These are phyloP conservation scores for Bubo scandiacus DNA, from an alignment of 2,113 vertebrate genomes.

Conservation along the genomic window DNA sequence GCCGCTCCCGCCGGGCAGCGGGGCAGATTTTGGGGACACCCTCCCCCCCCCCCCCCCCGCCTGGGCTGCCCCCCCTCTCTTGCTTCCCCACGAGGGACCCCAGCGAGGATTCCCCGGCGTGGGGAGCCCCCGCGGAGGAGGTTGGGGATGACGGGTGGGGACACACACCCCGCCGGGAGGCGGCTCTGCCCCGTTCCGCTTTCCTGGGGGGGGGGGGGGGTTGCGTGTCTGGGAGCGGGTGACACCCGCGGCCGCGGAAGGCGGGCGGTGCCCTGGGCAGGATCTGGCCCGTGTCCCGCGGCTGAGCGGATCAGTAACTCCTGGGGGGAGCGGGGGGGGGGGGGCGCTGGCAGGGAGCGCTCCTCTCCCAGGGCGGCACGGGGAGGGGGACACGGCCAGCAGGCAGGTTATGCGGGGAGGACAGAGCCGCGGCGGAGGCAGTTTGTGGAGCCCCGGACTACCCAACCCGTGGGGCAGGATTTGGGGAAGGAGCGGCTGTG, in stretches of 20 bases:
- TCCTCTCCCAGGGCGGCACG: not conserved
- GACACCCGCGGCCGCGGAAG: too few species aligned
- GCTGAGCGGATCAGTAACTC: not conserved
- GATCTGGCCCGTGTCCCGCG: not conserved
- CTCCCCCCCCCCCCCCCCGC: not conserved
- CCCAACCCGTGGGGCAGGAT: not conserved
- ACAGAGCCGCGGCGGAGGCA: fast-evolving
- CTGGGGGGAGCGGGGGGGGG: too few species aligned
- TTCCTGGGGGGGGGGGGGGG: not conserved
- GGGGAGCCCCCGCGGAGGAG: not conserved
- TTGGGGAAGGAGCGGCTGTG: not conserved
- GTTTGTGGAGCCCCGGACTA: not conserved
- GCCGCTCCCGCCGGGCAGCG: not conserved
- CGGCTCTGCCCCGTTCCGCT: not conserved
- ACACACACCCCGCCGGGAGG: too few species aligned
- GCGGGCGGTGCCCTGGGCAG: not conserved
- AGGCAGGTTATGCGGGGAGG: not conserved
- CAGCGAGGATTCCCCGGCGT: not conserved
- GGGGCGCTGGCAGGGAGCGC: too few species aligned
- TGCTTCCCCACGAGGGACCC: not conserved
- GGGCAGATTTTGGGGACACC: not conserved
- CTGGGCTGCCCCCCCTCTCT: not conserved
- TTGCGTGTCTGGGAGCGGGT: not conserved
- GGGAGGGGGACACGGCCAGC: not conserved
- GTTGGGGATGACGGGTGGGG: too few species aligned